These are phyloP conservation scores for Heliconius aoede DNA, from an alignment of 2,888 invertebrate genomes.

Conservation along the genomic window DNA sequence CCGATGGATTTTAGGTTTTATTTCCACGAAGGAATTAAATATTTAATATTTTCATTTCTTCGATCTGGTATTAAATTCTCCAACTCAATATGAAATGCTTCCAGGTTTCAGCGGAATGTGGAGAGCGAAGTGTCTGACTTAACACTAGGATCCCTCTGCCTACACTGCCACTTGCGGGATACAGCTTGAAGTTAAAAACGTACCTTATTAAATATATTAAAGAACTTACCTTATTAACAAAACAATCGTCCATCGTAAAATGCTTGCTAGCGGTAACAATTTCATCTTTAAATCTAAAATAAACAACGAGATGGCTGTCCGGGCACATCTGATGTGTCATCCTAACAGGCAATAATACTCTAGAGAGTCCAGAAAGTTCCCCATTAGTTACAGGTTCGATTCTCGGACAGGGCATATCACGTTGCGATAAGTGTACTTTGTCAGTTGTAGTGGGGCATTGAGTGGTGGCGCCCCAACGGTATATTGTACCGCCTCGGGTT, in stretches of 20 bases:
- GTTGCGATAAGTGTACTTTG: conserved; percentile 59
- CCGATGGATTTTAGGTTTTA: neutral
- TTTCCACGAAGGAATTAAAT: neutral
- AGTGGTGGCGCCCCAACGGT: conserved; percentile 78
- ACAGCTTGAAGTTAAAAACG: neutral
- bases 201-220: neutral
- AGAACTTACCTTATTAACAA: conserved; percentile 82
- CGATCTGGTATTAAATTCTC: neutral
- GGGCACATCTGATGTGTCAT: conserved; percentile 81
- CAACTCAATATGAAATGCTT: neutral
- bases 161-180: neutral
- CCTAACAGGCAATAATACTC: conserved; percentile 73
- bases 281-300: conserved; percentile 82
- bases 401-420: conserved; percentile 59
- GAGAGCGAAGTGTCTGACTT: neutral
- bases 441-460: conserved; percentile 70
- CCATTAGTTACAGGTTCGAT: conserved; percentile 26
- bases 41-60: neutral
- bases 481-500: conserved; percentile 75
- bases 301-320: conserved; percentile 80
- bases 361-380: conserved; percentile 52
- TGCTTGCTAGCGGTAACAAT: conserved; percentile 82
- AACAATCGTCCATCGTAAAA: conserved; percentile 83
- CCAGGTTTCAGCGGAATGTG: neutral
- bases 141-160: neutral